phyloP scores from a whole-genome alignment of 1,140 invertebrate species.

The Mesaphorura yosii region DNA sequence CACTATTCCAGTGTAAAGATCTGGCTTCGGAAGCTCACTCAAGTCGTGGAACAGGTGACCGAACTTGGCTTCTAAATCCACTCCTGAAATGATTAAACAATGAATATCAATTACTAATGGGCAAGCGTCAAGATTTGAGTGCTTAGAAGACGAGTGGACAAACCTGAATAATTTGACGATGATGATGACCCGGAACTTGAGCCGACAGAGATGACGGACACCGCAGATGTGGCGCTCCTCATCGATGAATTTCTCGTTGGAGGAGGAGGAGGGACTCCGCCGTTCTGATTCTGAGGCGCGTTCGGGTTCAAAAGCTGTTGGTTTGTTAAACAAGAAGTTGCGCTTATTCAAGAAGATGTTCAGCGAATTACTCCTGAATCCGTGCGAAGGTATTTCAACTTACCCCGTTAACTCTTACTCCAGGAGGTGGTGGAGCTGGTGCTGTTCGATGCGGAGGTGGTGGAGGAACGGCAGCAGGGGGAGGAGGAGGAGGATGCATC shows the following conservation, averaged over 20 bases:
- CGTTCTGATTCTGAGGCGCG: constrained; percentile 13
- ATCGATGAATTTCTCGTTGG: constrained; percentile 35
- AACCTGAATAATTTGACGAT: no score
- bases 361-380: not conserved
- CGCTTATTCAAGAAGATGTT: not conserved
- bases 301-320: not conserved
- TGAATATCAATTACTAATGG: no score
- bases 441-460: constrained; percentile 22
- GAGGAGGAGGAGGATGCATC: constrained; percentile 22
- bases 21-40: constrained; percentile 41
- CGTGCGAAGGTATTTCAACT: not conserved
- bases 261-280: constrained; percentile 33
- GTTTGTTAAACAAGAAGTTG: not conserved
- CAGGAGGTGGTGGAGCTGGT: constrained; percentile 23
- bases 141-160: no score
- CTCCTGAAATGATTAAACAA: no score
- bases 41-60: constrained; percentile 41
- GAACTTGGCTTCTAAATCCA: constrained; percentile 43
- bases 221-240: constrained; percentile 30
- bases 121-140: no score
- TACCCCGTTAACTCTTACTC: not conserved
- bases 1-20: no score
- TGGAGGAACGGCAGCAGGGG: constrained; percentile 18
- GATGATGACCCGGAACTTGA: no score
- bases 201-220: constrained; percentile 18